Evolutionary conservation across 2,113 vertebrate species (phyloP).

Genomic region (Phyllostomus hastatus): DNA sequence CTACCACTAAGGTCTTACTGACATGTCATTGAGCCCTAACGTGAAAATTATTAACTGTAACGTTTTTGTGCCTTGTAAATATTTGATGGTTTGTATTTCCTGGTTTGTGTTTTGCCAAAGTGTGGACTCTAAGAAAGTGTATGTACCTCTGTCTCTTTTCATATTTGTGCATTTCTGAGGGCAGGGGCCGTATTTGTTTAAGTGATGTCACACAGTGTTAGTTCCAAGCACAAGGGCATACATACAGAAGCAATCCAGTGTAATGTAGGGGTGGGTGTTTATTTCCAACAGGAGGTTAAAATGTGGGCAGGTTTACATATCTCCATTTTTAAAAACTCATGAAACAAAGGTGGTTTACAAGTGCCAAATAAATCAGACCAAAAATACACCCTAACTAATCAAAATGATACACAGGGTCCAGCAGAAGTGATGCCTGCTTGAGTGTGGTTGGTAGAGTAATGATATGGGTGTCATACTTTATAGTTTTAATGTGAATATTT

Average conservation of each 20-base stretch:
- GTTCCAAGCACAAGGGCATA: not conserved
- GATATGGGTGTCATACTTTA: no score
- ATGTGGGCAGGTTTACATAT: not conserved
- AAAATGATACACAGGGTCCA: not conserved
- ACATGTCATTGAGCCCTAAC: not conserved
- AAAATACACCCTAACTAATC: not conserved
- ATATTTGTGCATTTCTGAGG: constrained; percentile 1
- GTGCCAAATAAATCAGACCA: constrained; percentile 16
- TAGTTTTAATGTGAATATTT: no score
- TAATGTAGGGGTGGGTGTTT: not conserved
- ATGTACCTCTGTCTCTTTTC: not conserved
- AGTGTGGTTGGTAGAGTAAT: no score
- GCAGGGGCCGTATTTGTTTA: constrained; percentile 11
- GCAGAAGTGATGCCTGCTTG: no score
- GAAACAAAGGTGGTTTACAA: constrained; percentile 30
- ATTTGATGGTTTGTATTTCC: constrained; percentile 35
- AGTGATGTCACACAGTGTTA: not conserved
- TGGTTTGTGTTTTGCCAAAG: not conserved
- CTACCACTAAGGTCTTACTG: not conserved
- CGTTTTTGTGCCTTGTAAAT: constrained; percentile 23
- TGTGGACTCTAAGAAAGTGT: not conserved
- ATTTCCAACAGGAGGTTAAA: not conserved
- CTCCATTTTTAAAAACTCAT: not conserved
- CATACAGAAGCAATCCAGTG: not conserved
- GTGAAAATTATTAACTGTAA: constrained; percentile 49